phyloP scores from a whole-genome alignment of 2,797 vertebrate species.

The Cottoperca gobio region DNA sequence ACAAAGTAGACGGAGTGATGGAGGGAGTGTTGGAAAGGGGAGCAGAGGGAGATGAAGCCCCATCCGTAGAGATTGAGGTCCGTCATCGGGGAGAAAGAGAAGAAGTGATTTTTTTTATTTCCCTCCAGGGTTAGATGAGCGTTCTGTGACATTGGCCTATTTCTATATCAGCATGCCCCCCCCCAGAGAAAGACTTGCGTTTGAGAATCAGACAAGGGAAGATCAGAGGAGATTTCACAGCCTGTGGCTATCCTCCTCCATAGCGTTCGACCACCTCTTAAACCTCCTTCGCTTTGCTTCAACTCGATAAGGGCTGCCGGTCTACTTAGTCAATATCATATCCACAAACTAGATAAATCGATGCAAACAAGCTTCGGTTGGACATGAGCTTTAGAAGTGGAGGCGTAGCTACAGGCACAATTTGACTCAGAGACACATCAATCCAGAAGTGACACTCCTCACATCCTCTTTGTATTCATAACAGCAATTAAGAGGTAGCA shows the following conservation, averaged over 20 bases:
- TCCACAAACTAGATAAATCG: constrained; percentile 82
- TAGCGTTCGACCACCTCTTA: constrained; percentile 81
- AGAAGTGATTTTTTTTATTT: constrained; percentile 70
- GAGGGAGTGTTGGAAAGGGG: constrained; percentile 42
- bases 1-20: constrained; percentile 69
- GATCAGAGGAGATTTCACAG: constrained; percentile 86
- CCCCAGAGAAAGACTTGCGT: constrained; percentile 83
- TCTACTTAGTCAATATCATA: constrained; percentile 83
- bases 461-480: constrained; percentile 57
- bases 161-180: constrained; percentile 80
- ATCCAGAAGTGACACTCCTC: constrained; percentile 71
- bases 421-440: constrained; percentile 70
- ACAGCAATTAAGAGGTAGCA: constrained; percentile 56
- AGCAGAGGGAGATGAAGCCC: constrained; percentile 54
- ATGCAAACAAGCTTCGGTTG: constrained; percentile 79
- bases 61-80: constrained; percentile 69
- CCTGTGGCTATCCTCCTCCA: constrained; percentile 85
- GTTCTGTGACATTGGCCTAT: constrained; percentile 86
- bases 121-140: constrained; percentile 79
- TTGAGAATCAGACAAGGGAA: constrained; percentile 85
- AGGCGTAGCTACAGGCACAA: constrained; percentile 71
- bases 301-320: constrained; percentile 73
- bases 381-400: constrained; percentile 72
- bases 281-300: constrained; percentile 73
- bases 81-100: constrained; percentile 70